Base-by-base conservation (phyloP, 2,797 vertebrate species). In the Schizothorax lantsangensis region DNA sequence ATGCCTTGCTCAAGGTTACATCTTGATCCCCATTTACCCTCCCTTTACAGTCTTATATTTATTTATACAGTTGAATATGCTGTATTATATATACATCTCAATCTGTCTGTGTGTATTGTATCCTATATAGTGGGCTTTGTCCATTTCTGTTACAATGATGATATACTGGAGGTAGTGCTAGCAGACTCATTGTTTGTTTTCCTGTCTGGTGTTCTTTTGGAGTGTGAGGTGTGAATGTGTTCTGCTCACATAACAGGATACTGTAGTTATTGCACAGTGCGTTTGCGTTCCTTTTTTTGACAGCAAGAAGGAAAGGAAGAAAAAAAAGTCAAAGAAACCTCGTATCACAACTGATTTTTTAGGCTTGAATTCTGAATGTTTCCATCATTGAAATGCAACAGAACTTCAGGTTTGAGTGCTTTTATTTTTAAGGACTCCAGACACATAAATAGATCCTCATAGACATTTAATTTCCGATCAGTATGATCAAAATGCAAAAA, bases 231-330 rank as follows among this genome's bases (percentile, higher is more conserved):
- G 79, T 81, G 43, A 77, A 84, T 23, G 9, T 54, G 73, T 38
- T 78, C 57, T 78, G 23, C 33, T 78, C 45, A 78, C n/a, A 68
- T 30, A 66, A 78, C 83, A 84, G 73, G 73, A 84, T 84, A 73
- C 10, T 57, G 33, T 26, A 52, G 71, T 73, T 84, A 52, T 33
- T 30, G 17, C 59, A 45, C 19, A 49, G 30, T 49, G 83, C 66
- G 83, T 49, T 47, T 79, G 64, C 57, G 64, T 81, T 81, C 11
- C 30, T 36, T 69, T 9, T 36, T 26, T 30, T 84, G 30, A 79
- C 19, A 79, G n/a, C 84, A 79, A 69, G 33, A 30, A 17, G 26
- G 45, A 77, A 49, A 49, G 43, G 11, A 23, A 26, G 1, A 62
- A 62, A 54, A 80, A 11, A n/a, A 47, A 26, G 59, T 68, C 5